Evolutionary conservation across 2,797 vertebrate species (phyloP).

Genomic region (Rachycentron canadum): DNA sequence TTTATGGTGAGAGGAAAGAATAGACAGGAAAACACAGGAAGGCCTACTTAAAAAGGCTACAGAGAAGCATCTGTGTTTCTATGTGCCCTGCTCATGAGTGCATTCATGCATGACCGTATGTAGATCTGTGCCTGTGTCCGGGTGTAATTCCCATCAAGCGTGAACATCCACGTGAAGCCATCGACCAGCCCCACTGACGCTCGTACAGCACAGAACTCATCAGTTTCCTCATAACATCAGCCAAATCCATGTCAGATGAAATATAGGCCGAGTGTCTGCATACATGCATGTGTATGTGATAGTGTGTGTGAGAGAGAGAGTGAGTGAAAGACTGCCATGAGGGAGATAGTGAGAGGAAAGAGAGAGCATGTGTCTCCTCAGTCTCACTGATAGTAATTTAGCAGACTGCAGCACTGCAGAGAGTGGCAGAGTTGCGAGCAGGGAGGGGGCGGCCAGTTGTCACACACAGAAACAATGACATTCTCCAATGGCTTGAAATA

Average conservation of each 20-base stretch:
- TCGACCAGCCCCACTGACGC: constrained; percentile 24
- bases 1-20: constrained; percentile 58
- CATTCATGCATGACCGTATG: constrained; percentile 75
- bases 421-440: constrained; percentile 61
- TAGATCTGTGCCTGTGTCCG: constrained; percentile 68
- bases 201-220: constrained; percentile 20
- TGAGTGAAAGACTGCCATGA: constrained; percentile 52
- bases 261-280: constrained; percentile 36
- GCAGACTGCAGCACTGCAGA: constrained; percentile 85
- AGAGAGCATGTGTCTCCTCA: constrained; percentile 74
- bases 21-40: constrained; percentile 42
- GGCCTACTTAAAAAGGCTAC: constrained; percentile 50
- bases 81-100: constrained; percentile 57
- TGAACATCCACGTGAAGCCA: constrained; percentile 68
- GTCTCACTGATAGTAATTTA: constrained; percentile 81
- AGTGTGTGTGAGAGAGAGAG: constrained; percentile 4
- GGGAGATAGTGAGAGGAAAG: constrained; percentile 65
- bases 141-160: constrained; percentile 66
- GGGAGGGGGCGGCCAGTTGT: constrained; percentile 67
- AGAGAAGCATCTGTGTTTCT: constrained; percentile 75
- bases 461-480: constrained; percentile 73
- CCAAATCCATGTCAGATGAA: constrained; percentile 42
- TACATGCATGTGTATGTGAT: constrained; percentile 3
- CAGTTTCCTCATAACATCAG: background rate
- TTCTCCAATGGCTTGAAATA: constrained; percentile 59